Conservation (phyloP, 2,888 invertebrate species). For the Trissolcus japonicus region DNA sequence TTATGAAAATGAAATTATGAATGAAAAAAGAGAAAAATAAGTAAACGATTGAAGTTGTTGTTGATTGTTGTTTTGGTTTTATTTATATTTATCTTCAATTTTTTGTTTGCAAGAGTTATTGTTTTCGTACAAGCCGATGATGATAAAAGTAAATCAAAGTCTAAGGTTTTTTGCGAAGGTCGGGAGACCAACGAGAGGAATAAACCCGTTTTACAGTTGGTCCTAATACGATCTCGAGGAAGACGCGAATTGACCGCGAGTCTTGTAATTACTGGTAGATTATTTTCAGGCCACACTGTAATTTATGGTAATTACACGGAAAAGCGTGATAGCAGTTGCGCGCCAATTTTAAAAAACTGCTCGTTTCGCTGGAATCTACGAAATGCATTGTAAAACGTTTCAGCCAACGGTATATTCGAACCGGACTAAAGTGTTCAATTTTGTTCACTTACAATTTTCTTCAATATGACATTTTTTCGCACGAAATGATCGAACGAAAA, state of each 20-base stretch:
- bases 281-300: slow-evolving; percentile 37
- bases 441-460: too few relatives aligned
- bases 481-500: too few relatives aligned
- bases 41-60: too few relatives aligned
- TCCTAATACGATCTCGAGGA: slow-evolving; percentile 14
- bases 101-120: too few relatives aligned
- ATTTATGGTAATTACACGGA: slow-evolving; percentile 47
- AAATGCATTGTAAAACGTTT: slow-evolving; percentile 15
- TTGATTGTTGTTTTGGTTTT: too few relatives aligned
- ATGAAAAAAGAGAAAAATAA: too few relatives aligned
- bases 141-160: too few relatives aligned
- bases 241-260: slow-evolving; percentile 41
- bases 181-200: not conserved
- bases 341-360: slow-evolving; percentile 11
- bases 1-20: too few relatives aligned
- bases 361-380: slow-evolving; percentile 21
- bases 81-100: too few relatives aligned
- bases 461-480: too few relatives aligned
- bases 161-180: too few relatives aligned
- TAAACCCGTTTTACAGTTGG: slow-evolving; percentile 49
- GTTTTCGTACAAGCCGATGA: too few relatives aligned
- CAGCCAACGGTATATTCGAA: slow-evolving; percentile 15
- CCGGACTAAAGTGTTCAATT: slow-evolving; percentile 6
- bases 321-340: slow-evolving; percentile 30
- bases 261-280: slow-evolving; percentile 43